phyloP scores from a whole-genome alignment of 2,888 invertebrate genomes.

The Monoplex corrugatus region DNA sequence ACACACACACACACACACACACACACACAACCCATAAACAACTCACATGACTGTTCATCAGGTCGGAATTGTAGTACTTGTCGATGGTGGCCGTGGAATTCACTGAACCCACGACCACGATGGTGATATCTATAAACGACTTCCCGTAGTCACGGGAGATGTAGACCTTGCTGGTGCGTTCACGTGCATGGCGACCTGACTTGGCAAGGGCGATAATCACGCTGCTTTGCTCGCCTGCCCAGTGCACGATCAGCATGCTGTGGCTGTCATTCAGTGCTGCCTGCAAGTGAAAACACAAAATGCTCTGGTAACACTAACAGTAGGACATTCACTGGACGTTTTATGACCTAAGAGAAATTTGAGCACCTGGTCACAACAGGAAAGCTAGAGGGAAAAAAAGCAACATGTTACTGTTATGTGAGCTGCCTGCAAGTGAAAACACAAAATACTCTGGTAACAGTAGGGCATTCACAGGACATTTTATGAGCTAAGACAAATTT shows the following conservation, averaged over 20 bases:
- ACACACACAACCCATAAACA: too few relatives aligned
- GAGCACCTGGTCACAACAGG: too few relatives aligned
- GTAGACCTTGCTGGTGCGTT: slow-evolving; percentile 36
- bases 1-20: slow-evolving; percentile 88
- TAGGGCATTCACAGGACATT: not conserved
- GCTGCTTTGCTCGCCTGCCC: slow-evolving; percentile 93
- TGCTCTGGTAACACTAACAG: not conserved
- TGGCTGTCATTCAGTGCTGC: slow-evolving; percentile 91
- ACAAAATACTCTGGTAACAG: not conserved
- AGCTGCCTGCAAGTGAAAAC: not conserved
- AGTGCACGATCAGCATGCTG: slow-evolving; percentile 94
- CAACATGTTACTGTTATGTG: not conserved
- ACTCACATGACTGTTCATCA: slow-evolving; percentile 90
- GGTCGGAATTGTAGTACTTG: slow-evolving; percentile 92
- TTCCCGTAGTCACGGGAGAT: slow-evolving; percentile 92
- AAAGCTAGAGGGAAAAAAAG: not conserved
- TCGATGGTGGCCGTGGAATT: slow-evolving; percentile 88
- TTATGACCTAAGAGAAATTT: not conserved
- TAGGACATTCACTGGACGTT: not conserved
- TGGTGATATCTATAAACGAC: slow-evolving; percentile 89
- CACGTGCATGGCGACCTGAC: slow-evolving; percentile 86
- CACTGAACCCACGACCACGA: slow-evolving; percentile 85
- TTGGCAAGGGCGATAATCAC: slow-evolving; percentile 93
- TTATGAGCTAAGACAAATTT: too few relatives aligned
- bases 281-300: slow-evolving; percentile 83